phyloP scores from a whole-genome alignment of 2,113 vertebrate genomes.

The Rallus limicola region DNA sequence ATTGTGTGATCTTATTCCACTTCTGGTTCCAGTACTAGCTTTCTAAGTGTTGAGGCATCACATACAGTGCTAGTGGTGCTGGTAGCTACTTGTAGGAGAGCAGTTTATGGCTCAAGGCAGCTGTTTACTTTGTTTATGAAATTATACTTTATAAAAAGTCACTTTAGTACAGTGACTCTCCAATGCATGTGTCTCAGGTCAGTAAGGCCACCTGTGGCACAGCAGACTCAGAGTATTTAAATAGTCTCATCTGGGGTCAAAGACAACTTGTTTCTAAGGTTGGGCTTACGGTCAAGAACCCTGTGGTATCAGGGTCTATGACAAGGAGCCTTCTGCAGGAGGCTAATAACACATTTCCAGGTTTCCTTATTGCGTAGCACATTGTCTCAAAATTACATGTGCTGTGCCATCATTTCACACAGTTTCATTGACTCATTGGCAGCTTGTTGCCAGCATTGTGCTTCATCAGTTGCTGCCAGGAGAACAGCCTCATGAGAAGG shows the following conservation, averaged over 20 bases:
- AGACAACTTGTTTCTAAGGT: neutral
- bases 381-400: neutral
- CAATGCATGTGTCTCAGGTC: neutral
- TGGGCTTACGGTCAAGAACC: neutral
- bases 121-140: neutral
- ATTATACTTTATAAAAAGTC: too few relatives aligned
- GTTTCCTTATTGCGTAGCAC: neutral
- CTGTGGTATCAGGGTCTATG: neutral
- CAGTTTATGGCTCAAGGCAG: neutral
- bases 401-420: neutral
- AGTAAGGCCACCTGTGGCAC: neutral
- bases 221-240: neutral
- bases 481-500: neutral
- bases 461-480: neutral
- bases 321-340: neutral
- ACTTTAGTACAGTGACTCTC: neutral
- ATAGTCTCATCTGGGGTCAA: neutral
- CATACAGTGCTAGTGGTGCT: neutral
- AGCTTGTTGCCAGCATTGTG: neutral
- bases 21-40: neutral
- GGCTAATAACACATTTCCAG: neutral
- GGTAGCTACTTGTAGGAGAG: neutral
- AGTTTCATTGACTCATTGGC: constrained; percentile 17
- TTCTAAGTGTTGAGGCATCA: neutral
- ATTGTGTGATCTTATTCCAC: neutral